phyloP scores from a whole-genome alignment of 2,113 vertebrate genomes.

The Malurus alboscapulatus region DNA sequence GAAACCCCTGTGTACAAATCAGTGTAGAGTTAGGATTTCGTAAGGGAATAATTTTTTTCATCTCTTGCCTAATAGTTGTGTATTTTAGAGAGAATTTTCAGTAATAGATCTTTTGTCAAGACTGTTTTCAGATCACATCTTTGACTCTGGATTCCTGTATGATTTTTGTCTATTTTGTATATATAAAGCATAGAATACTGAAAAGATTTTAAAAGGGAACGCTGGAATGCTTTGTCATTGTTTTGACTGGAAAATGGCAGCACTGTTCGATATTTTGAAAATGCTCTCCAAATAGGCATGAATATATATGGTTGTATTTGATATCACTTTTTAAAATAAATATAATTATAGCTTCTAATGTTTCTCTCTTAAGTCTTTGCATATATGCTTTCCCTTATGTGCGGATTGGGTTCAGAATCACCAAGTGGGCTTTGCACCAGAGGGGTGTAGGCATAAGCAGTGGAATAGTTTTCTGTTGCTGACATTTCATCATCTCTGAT shows the following conservation, averaged over 20 bases:
- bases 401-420: not conserved
- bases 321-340: conserved; percentile 73
- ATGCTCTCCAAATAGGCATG: conserved; percentile 55
- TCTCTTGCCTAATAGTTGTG: not conserved
- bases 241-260: conserved; percentile 44
- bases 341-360: conserved; percentile 62
- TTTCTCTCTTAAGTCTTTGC: not conserved
- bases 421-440: not conserved
- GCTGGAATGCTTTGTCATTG: conserved; percentile 30
- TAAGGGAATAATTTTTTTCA: conserved; percentile 7
- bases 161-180: conserved; percentile 50
- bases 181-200: conserved; percentile 26
- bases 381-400: not conserved
- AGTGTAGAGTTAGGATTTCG: not conserved
- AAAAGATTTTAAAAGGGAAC: conserved; percentile 16
- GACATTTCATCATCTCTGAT: not conserved
- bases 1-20: not conserved
- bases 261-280: conserved; percentile 38
- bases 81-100: conserved; percentile 28
- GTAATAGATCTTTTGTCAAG: not conserved
- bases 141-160: conserved; percentile 25
- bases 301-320: conserved; percentile 70
- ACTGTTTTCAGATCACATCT: not conserved
- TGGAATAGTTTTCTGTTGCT: not conserved
- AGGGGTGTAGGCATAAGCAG: not conserved